Conservation (phyloP, 1,140 invertebrate species). For the Physella acuta region DNA sequence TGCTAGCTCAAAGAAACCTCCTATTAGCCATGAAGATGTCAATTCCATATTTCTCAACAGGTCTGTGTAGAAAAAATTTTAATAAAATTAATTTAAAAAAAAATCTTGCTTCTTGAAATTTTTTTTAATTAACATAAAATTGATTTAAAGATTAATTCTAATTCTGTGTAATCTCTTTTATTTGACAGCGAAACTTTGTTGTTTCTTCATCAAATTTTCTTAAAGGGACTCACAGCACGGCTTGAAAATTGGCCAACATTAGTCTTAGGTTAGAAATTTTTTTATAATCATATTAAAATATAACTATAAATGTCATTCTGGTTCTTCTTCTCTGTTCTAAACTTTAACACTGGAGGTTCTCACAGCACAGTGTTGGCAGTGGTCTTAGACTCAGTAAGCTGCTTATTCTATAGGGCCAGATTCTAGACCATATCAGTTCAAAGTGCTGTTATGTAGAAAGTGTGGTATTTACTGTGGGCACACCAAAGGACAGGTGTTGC, state of each 20-base stretch:
- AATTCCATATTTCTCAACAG: slow-evolving; percentile 93
- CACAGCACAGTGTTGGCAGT: too few species aligned
- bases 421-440: too few species aligned
- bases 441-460: too few species aligned
- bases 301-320: too few species aligned
- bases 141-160: neutral
- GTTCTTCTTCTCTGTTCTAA: too few species aligned
- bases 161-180: slow-evolving; percentile 14
- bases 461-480: too few species aligned
- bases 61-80: slow-evolving; percentile 34
- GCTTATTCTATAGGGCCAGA: too few species aligned
- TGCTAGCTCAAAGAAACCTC: slow-evolving; percentile 88
- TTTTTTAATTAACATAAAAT: too few species aligned
- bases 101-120: neutral
- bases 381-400: too few species aligned
- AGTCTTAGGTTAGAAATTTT: slow-evolving; percentile 45
- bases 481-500: too few species aligned
- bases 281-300: neutral
- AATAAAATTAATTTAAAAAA: neutral
- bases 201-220: slow-evolving; percentile 92
- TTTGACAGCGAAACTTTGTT: slow-evolving; percentile 79
- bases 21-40: slow-evolving; percentile 90
- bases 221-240: slow-evolving; percentile 87
- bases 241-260: slow-evolving; percentile 85
- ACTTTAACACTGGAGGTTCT: too few species aligned